Percentiles rank a stretch among this genome's conserved stretches.
Evolutionary conservation across 1,140 invertebrate species (phyloP).

Genomic region (Chlorops oryzae): DNA sequence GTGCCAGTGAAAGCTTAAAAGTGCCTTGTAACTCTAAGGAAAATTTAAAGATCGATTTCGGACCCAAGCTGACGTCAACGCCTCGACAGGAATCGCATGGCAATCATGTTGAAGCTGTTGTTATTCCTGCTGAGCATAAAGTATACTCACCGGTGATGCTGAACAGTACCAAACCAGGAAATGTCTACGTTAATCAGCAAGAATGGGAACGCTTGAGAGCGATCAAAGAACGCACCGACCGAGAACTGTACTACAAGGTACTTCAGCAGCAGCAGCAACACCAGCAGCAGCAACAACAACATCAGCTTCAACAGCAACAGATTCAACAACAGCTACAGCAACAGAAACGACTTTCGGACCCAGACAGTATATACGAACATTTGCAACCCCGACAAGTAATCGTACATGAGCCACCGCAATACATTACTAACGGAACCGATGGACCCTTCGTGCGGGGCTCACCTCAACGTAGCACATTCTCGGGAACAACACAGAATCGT

Average conservation of each 20-base stretch:
- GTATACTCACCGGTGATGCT: conserved; percentile 4
- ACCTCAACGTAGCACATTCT: conserved; percentile 40
- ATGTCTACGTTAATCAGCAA: conserved; percentile 13
- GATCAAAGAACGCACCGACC: conserved; percentile 40
- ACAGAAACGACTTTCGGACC: conserved; percentile 5
- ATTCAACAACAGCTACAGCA: conserved; percentile 8
- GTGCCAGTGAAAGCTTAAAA: conserved; percentile 10
- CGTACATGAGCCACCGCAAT: background rate
- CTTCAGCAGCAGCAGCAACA: conserved; percentile 29
- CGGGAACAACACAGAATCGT: conserved; percentile 26
- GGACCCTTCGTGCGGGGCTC: conserved; percentile 38
- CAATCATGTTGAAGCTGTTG: background rate
- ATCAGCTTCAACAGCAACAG: conserved; percentile 9
- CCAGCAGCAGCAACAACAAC: conserved; percentile 8
- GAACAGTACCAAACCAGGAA: background rate
- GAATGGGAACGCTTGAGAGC: conserved; percentile 39
- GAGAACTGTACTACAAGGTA: conserved; percentile 36
- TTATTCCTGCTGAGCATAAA: too few relatives aligned
- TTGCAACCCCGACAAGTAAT: conserved; percentile 19
- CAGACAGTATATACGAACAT: conserved; percentile 41
- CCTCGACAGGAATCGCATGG: too few relatives aligned
- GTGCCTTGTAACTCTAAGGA: conserved; percentile 12
- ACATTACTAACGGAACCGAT: background rate
- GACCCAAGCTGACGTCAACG: conserved; percentile 3
- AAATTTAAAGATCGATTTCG: conserved; percentile 5